Evolutionary conservation across 2,797 vertebrate species (phyloP).

Genomic region (Pantherophis vulpinus): DNA sequence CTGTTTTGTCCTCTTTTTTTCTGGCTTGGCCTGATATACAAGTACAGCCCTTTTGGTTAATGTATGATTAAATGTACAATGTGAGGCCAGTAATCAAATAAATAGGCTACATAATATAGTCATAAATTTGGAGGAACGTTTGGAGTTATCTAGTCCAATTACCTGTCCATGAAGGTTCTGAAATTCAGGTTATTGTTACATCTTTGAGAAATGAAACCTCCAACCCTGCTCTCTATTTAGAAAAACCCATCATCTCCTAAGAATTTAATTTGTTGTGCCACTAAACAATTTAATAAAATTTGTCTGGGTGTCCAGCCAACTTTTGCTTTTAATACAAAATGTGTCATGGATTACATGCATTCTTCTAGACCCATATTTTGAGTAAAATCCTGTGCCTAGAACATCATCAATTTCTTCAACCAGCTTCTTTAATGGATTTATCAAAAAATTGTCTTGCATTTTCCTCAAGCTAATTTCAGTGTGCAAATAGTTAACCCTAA

Average conservation of each 20-base stretch:
- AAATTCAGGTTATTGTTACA: neutral
- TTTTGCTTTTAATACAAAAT: neutral
- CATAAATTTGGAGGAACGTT: neutral
- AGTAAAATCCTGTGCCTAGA: neutral
- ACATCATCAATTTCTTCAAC: neutral
- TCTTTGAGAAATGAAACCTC: neutral
- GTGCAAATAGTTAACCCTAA: neutral
- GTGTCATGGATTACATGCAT: neutral
- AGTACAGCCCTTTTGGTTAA: neutral
- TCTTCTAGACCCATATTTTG: neutral
- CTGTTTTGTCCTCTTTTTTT: neutral
- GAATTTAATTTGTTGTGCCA: neutral
- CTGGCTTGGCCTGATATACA: neutral
- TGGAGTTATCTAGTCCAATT: neutral
- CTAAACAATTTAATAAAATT: neutral
- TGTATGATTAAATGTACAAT: neutral
- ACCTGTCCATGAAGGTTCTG: neutral
- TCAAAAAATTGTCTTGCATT: neutral
- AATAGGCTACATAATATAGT: neutral
- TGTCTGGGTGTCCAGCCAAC: neutral
- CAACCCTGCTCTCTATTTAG: neutral
- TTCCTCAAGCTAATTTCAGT: neutral
- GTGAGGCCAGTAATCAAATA: neutral
- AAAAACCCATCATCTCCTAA: neutral
- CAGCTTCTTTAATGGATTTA: neutral